These are phyloP conservation scores for Malthinus flaveolus DNA, from an alignment of 2,888 invertebrate species.

Conservation along the genomic window DNA sequence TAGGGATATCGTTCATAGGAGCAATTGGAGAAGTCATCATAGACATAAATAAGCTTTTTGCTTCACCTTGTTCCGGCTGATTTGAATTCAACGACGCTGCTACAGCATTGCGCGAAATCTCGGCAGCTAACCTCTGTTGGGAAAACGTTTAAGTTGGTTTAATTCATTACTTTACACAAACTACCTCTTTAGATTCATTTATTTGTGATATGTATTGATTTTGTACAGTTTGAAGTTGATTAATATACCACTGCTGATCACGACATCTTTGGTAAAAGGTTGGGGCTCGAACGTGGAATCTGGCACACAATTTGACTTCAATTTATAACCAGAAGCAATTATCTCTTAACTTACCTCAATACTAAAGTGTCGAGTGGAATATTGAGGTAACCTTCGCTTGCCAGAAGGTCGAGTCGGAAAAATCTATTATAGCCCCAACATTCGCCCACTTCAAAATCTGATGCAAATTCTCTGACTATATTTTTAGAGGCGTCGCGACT, in stretches of 20 bases:
- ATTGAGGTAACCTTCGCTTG: slow-evolving; percentile 88
- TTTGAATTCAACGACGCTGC: slow-evolving; percentile 55
- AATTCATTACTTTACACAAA: neutral
- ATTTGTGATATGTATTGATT: slow-evolving; percentile 80
- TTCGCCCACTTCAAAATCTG: slow-evolving; percentile 94
- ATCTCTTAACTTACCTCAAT: slow-evolving; percentile 62
- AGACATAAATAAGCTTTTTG: slow-evolving; percentile 44
- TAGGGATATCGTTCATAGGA: neutral
- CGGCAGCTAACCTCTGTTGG: slow-evolving; percentile 64
- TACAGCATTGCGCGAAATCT: slow-evolving; percentile 69
- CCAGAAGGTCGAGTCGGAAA: slow-evolving; percentile 85
- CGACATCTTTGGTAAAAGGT: slow-evolving; percentile 92
- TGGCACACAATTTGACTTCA: slow-evolving; percentile 40
- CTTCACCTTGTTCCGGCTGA: slow-evolving; percentile 38
- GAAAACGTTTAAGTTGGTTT: neutral
- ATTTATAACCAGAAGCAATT: slow-evolving; percentile 3
- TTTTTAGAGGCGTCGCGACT: slow-evolving; percentile 82
- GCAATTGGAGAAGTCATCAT: slow-evolving; percentile 27
- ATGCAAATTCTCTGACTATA: slow-evolving; percentile 91
- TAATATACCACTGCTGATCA: slow-evolving; percentile 92
- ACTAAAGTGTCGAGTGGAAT: slow-evolving; percentile 82
- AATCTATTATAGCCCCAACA: slow-evolving; percentile 97
- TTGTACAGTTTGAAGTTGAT: slow-evolving; percentile 79
- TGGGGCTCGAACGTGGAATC: slow-evolving; percentile 90
- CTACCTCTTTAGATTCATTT: slow-evolving; percentile 81